Base-by-base conservation (phyloP, 2,797 vertebrate species). In the Peromyscus aztecus region DNA sequence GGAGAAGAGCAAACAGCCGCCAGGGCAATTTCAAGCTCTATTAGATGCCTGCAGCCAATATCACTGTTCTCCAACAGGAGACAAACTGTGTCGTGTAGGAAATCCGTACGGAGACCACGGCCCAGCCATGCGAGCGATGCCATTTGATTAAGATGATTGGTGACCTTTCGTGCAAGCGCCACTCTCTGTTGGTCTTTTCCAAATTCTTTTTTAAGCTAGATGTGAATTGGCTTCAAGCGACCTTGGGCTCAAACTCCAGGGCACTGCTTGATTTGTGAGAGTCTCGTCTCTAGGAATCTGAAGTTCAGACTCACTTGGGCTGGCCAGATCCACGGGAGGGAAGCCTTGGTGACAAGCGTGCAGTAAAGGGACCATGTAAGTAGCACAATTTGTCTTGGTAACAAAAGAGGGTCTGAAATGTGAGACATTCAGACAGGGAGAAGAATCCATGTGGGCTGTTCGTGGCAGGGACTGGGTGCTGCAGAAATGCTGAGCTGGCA, bases 11-110 rank as follows among this genome's bases (percentile, higher is more conserved):
- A 91, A 96, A 97, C 95, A 96, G 73, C 90, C 65, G 63, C 92
- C 29, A 14, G 92, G 92, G 92, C 89, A 88, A 95, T 97, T 97
- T 97, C 97, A 97, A 94, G 96, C 97, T 97, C 95, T 95, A 93
- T 96, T 98, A 96, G 94, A 96, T 0, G 43, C 90, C 86, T 76
- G 75, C 34, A 71, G 94, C 92, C 87, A 96, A 92, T 94, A 89
- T 49, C 89, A 63, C 95, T 27, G 78, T 77, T 95, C 29, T 92
- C 93, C 75, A 34, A 46, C 90, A 95, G 59, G 69, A 97, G 81
- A 90, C 67, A 92, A 92, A 94, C 88, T 61, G 63, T 52, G 75
- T 89, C 75, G 0, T n/a, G 11, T 37, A 75, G 92, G 92, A 89
- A 89, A 88, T 65, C 85, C 81, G n/a, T 31, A 69, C 12, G 69